Evolutionary conservation across 1,140 invertebrate species (phyloP).

Genomic region (Apis dorsata): DNA sequence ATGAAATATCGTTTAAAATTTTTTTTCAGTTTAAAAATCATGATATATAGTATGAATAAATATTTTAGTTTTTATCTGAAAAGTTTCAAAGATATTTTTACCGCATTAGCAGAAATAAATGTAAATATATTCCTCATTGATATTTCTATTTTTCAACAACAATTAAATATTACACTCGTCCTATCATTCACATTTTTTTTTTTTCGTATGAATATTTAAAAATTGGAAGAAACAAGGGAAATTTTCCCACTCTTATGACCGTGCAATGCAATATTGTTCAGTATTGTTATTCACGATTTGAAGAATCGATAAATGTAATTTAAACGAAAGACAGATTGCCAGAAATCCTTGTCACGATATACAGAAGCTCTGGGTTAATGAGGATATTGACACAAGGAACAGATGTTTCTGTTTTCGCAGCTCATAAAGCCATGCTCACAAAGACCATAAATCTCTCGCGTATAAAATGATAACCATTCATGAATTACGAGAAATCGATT

Average conservation of each 20-base stretch:
- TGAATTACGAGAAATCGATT: constrained; percentile 8
- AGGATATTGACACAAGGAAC: constrained; percentile 16
- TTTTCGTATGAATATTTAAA: not conserved
- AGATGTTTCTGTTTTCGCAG: constrained; percentile 8
- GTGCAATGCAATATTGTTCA: not conserved
- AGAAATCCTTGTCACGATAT: not conserved
- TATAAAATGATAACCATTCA: not conserved
- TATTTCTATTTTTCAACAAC: too few species aligned
- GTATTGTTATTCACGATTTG: not conserved
- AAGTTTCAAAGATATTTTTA: too few species aligned
- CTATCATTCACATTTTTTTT: not conserved
- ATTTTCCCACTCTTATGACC: not conserved
- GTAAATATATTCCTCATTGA: too few species aligned
- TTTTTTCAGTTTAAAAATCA: too few species aligned
- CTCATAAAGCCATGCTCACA: not conserved
- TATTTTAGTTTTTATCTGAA: too few species aligned
- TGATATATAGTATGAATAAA: too few species aligned
- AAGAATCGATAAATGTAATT: not conserved
- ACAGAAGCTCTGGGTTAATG: not conserved
- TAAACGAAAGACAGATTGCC: not conserved
- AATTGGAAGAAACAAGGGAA: too few species aligned
- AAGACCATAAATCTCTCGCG: not conserved
- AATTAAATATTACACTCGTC: too few species aligned
- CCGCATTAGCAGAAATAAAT: too few species aligned
- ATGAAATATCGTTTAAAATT: too few species aligned